Evolutionary conservation across 2,888 invertebrate species (phyloP).

Genomic region (Oligia latruncula): DNA sequence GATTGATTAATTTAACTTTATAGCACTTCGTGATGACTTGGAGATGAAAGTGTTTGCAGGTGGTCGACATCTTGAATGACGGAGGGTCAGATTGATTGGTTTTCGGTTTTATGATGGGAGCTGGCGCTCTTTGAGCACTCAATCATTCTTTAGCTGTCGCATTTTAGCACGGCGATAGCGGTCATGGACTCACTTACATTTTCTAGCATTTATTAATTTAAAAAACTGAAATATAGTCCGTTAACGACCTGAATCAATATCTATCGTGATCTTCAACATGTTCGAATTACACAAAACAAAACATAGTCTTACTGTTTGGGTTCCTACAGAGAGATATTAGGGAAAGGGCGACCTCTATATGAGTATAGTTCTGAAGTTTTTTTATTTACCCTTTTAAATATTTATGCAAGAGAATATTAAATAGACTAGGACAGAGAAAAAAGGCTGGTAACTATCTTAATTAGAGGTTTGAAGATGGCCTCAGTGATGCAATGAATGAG

Average conservation of each 20-base stretch:
- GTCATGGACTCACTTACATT: neutral
- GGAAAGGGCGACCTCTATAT: neutral
- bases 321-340: neutral
- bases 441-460: neutral
- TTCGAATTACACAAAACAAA: neutral
- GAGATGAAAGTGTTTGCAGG: conserved; percentile 62
- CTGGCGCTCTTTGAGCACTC: conserved; percentile 9
- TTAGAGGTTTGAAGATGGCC: neutral
- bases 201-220: neutral
- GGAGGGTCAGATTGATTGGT: conserved; percentile 37
- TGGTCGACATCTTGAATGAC: conserved; percentile 46
- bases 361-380: neutral
- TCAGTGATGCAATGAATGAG: neutral
- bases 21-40: conserved; percentile 67
- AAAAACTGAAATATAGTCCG: neutral
- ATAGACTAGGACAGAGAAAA: neutral
- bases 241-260: neutral
- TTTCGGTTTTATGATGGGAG: conserved; percentile 27
- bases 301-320: neutral
- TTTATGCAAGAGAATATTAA: neutral
- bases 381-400: neutral
- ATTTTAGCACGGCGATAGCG: neutral
- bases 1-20: conserved; percentile 69
- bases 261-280: neutral
- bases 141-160: neutral